Conservation (phyloP, 2,888 invertebrate genomes). For the Neoitamus cyanurus region DNA sequence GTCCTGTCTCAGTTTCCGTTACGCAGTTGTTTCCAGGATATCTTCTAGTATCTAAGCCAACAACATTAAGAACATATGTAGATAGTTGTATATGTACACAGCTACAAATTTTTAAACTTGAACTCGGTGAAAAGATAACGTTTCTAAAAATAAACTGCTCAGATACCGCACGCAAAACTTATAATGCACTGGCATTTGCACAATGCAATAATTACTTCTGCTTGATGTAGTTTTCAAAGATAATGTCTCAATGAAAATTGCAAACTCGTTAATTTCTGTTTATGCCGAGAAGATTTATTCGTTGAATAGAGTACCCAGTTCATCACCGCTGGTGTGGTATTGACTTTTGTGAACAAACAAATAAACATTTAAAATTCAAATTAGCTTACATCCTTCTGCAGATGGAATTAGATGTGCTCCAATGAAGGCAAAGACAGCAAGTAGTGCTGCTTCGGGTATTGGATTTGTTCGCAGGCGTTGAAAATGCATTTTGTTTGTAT, state of each 20-base stretch:
- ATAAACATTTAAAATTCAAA: neutral
- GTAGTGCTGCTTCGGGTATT: neutral
- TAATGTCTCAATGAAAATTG: neutral
- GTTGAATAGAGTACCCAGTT: neutral
- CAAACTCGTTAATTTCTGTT: neutral
- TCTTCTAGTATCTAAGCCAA: no score
- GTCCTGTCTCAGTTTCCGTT: no score
- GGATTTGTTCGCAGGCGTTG: neutral
- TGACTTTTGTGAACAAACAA: neutral
- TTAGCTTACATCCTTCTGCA: conserved; percentile 22
- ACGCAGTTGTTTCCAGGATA: no score
- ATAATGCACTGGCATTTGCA: no score
- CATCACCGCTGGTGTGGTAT: neutral
- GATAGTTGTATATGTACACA: no score
- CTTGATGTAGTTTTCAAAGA: neutral
- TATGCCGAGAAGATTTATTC: neutral
- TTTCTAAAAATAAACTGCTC: neutral
- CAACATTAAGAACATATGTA: no score
- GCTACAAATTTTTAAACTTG: no score
- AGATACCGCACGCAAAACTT: no score
- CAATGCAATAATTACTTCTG: neutral
- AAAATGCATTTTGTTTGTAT: conserved; percentile 16
- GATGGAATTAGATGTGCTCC: neutral
- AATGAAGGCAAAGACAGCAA: neutral
- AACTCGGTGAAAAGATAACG: no score